Evolutionary conservation across 1,140 invertebrate genomes (phyloP).

Genomic region (Elymnias hypermnestra): DNA sequence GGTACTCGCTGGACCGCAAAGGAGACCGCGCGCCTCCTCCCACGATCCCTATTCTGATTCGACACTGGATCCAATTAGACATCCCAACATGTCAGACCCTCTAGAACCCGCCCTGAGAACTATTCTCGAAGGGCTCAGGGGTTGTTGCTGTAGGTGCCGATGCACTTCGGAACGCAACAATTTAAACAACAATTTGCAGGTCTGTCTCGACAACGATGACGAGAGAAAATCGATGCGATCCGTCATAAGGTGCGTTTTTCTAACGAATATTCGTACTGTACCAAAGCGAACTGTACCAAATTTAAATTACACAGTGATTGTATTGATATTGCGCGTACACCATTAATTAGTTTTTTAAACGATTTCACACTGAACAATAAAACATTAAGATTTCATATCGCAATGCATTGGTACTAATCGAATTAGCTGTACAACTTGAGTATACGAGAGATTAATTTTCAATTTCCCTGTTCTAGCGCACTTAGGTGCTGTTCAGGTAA

Average conservation of each 20-base stretch:
- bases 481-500: constrained; percentile 67
- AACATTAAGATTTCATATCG: constrained; percentile 14
- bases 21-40: constrained; percentile 60
- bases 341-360: constrained; percentile 26
- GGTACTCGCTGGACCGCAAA: constrained; percentile 58
- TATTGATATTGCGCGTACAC: neutral
- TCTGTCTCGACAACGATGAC: constrained; percentile 72
- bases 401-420: constrained; percentile 19
- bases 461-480: constrained; percentile 68
- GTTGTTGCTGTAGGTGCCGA: constrained; percentile 64
- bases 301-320: neutral
- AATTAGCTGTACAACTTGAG: constrained; percentile 13
- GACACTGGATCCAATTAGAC: constrained; percentile 26
- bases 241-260: constrained; percentile 77
- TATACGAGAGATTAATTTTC: constrained; percentile 29
- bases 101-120: constrained; percentile 64
- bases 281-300: constrained; percentile 29
- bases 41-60: constrained; percentile 74
- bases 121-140: constrained; percentile 51
- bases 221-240: constrained; percentile 77
- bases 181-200: constrained; percentile 75
- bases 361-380: constrained; percentile 34
- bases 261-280: constrained; percentile 35
- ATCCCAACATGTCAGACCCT: constrained; percentile 33
- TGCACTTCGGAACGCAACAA: constrained; percentile 45